Evolutionary conservation across 2,113 vertebrate species (phyloP).

Genomic region (Cebus imitator): DNA sequence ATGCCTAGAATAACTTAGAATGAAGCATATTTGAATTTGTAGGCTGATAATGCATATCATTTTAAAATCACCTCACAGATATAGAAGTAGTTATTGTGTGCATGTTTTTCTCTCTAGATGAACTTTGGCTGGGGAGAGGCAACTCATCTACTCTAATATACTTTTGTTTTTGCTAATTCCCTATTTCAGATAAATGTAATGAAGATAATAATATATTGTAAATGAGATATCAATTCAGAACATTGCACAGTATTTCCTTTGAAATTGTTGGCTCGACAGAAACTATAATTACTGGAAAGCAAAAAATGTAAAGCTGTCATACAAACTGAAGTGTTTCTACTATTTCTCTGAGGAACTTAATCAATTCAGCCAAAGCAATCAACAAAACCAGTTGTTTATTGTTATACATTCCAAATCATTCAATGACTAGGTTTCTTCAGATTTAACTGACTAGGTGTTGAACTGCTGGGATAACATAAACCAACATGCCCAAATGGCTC

Average conservation of each 20-base stretch:
- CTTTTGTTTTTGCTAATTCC: conserved; percentile 43
- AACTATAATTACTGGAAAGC: conserved; percentile 71
- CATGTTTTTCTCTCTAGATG: conserved; percentile 1
- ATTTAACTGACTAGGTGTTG: conserved; percentile 47
- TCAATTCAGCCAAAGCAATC: conserved; percentile 63
- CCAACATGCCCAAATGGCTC: conserved; percentile 2
- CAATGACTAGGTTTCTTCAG: conserved; percentile 52
- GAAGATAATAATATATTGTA: conserved; percentile 43
- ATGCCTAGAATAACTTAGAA: neutral
- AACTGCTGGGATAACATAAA: conserved; percentile 28
- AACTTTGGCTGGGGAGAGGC: neutral
- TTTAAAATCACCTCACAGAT: neutral
- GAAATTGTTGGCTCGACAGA: conserved; percentile 54
- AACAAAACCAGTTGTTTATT: conserved; percentile 61
- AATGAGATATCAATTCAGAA: conserved; percentile 50
- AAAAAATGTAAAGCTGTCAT: conserved; percentile 70
- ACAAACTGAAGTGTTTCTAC: conserved; percentile 59
- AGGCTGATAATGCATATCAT: neutral
- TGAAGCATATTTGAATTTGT: conserved; percentile 29
- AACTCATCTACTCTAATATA: neutral
- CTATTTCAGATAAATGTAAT: conserved; percentile 64
- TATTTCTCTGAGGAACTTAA: conserved; percentile 56
- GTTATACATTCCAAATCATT: conserved; percentile 40
- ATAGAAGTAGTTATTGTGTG: neutral
- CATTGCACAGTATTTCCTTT: conserved; percentile 41